A percentile compares a stretch with the other conserved stretches of the same genome.
These are phyloP conservation scores for Embidobia sp. DNA, from an alignment of 2,888 invertebrate genomes.

Conservation along the genomic window DNA sequence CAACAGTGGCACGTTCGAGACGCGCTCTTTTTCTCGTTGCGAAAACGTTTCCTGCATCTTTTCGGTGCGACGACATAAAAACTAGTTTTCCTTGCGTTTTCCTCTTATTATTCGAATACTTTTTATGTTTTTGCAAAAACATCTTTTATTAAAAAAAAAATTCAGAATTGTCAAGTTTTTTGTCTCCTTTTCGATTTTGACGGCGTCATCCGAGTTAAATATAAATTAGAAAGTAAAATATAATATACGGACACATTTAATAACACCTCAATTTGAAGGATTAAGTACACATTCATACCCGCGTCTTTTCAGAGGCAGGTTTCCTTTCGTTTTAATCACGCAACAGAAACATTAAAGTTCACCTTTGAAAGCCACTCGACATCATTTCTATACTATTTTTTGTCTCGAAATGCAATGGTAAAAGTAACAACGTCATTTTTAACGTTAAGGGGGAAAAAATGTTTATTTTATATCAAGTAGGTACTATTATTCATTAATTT, in stretches of 20 bases:
- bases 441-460: no score
- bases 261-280: constrained; percentile 12
- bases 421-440: no score
- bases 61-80: neutral
- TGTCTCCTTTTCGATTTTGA: neutral
- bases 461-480: no score
- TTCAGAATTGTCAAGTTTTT: neutral
- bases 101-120: neutral
- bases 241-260: constrained; percentile 34
- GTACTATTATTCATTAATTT: no score
- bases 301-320: constrained; percentile 17
- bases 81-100: constrained; percentile 1
- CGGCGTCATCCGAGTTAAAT: constrained; percentile 12
- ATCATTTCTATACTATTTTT: neutral
- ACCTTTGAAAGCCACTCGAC: neutral
- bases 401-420: no score
- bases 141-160: no score
- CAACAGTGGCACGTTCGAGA: constrained; percentile 14
- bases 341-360: constrained; percentile 18
- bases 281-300: neutral
- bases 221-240: constrained; percentile 44
- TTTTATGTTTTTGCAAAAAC: no score
- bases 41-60: constrained; percentile 21
- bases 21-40: constrained; percentile 27
- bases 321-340: constrained; percentile 32